phyloP scores from a whole-genome alignment of 2,888 invertebrate genomes.

The Tenthredo notha region DNA sequence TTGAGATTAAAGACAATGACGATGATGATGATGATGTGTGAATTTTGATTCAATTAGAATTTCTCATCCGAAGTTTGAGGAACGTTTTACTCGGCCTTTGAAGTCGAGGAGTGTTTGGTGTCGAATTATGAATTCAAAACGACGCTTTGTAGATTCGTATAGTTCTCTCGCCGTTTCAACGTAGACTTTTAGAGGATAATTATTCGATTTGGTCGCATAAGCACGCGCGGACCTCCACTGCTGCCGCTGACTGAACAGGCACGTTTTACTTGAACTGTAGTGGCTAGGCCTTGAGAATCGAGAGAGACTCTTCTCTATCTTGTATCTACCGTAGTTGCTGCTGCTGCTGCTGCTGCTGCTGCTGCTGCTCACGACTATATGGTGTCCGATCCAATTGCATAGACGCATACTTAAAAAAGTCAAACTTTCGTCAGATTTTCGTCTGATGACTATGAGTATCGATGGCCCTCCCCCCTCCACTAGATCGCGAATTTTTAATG shows the following conservation, averaged over 20 bases:
- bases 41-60: too few relatives aligned
- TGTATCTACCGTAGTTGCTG: background rate
- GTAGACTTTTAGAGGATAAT: slow-evolving; percentile 31
- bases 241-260: slow-evolving; percentile 23
- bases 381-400: background rate
- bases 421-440: too few relatives aligned
- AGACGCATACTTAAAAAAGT: background rate
- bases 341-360: background rate
- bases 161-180: background rate
- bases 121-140: slow-evolving; percentile 26
- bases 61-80: background rate
- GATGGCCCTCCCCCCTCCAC: background rate
- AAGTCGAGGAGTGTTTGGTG: background rate
- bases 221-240: slow-evolving; percentile 23
- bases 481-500: background rate
- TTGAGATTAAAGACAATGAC: too few relatives aligned
- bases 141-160: slow-evolving; percentile 2
- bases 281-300: background rate
- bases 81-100: background rate
- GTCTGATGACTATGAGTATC: background rate
- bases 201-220: slow-evolving; percentile 41
- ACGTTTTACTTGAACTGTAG: slow-evolving; percentile 45
- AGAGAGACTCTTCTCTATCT: background rate
- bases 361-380: background rate
- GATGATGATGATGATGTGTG: too few relatives aligned